phyloP scores from a whole-genome alignment of 2,113 vertebrate species.

The Leuciscus idus region DNA sequence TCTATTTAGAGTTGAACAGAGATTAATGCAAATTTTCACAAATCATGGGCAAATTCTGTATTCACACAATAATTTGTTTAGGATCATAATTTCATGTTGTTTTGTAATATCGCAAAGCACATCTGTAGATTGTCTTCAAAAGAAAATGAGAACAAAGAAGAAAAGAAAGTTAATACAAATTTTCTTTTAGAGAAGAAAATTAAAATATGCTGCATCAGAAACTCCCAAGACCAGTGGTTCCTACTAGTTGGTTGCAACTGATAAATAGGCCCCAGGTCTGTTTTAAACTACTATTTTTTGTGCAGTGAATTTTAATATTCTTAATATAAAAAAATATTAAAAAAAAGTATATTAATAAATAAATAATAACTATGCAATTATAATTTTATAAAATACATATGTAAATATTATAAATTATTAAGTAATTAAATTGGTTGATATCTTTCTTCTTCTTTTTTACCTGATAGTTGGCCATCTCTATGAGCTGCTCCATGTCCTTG shows the following conservation, averaged over 20 bases:
- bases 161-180: too few species aligned
- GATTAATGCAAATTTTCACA: too few species aligned
- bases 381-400: not conserved
- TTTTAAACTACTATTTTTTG: too few species aligned
- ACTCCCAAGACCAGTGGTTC: not conserved
- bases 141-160: too few species aligned
- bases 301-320: too few species aligned
- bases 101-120: not conserved
- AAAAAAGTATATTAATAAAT: not conserved
- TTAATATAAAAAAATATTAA: too few species aligned
- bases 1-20: not conserved
- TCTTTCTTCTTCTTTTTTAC: slow-evolving; percentile 51
- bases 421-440: not conserved
- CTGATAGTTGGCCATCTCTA: slow-evolving; percentile 86
- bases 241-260: not conserved
- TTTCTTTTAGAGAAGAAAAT: too few species aligned
- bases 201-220: too few species aligned
- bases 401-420: not conserved
- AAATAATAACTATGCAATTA: not conserved
- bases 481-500: slow-evolving; percentile 85
- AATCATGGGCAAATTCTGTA: too few species aligned
- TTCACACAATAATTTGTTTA: too few species aligned
- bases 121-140: too few species aligned
- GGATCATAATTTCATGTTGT: not conserved
- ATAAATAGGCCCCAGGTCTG: not conserved